Conservation (phyloP, 1,140 invertebrate genomes). For the Steinernema feltiae region DNA sequence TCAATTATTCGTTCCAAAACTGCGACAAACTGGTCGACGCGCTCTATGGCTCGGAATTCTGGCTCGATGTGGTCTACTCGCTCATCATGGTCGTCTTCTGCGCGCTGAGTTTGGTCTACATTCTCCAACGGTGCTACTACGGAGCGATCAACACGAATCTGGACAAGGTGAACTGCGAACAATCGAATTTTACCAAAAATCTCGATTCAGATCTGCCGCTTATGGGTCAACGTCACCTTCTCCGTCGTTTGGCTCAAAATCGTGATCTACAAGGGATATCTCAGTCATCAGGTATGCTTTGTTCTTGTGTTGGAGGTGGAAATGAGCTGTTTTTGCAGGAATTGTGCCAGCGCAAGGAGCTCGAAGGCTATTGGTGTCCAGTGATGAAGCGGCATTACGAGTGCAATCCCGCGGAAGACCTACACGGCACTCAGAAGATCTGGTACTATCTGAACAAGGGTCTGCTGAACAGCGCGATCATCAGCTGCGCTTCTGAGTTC, state of each 20-base stretch:
- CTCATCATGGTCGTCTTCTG: constrained; percentile 53
- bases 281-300: constrained; percentile 49
- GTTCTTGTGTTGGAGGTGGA: neutral
- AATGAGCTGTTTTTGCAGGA: constrained; percentile 38
- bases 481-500: constrained; percentile 58
- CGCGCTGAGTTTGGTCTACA: constrained; percentile 45
- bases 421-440: constrained; percentile 55
- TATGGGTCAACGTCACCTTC: constrained; percentile 54
- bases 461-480: constrained; percentile 49
- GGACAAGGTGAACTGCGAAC: constrained; percentile 36
- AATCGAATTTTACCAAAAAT: neutral
- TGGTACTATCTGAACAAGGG: constrained; percentile 58
- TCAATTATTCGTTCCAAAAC: constrained; percentile 52
- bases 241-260: constrained; percentile 56
- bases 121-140: constrained; percentile 54
- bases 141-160: constrained; percentile 49
- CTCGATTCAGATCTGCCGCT: constrained; percentile 35
- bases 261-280: constrained; percentile 56
- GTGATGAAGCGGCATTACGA: constrained; percentile 47
- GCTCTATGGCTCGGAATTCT: constrained; percentile 39
- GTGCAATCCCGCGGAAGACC: constrained; percentile 45
- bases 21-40: constrained; percentile 56
- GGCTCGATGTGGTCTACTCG: constrained; percentile 50
- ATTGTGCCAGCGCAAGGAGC: constrained; percentile 54
- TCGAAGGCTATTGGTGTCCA: constrained; percentile 56